Evolutionary conservation across 2,113 vertebrate species (phyloP).

Genomic region (Clarias batrachus): DNA sequence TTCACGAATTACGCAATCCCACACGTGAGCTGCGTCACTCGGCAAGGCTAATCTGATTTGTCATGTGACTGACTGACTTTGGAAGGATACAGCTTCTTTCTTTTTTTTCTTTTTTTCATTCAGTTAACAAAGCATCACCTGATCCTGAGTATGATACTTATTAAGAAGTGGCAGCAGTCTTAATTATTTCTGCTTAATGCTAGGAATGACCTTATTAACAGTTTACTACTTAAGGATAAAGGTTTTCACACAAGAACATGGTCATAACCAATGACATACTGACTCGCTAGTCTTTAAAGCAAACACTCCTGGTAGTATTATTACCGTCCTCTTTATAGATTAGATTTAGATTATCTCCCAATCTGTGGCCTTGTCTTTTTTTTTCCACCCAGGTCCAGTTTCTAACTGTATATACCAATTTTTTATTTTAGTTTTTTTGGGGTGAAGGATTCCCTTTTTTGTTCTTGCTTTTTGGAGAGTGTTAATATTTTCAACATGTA

Average conservation of each 20-base stretch:
- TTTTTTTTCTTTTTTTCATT: neutral
- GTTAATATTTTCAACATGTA: constrained; percentile 17
- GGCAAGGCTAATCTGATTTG: neutral
- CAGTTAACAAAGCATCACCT: neutral
- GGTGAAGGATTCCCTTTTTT: constrained; percentile 24
- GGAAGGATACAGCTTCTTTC: neutral
- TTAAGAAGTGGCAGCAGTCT: neutral
- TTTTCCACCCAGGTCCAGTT: constrained; percentile 4
- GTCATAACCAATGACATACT: neutral
- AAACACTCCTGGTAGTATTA: constrained; percentile 3
- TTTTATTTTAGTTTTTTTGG: neutral
- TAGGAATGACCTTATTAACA: neutral
- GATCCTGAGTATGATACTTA: neutral
- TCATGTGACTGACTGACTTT: constrained; percentile 21
- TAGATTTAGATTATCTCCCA: neutral
- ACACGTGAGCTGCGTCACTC: constrained; percentile 2
- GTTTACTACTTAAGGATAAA: neutral
- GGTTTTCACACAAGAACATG: neutral
- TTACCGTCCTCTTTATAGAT: neutral
- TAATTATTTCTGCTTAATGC: neutral
- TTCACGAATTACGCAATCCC: neutral
- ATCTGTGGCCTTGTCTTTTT: constrained; percentile 45
- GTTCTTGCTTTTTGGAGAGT: neutral
- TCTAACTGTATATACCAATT: constrained; percentile 3
- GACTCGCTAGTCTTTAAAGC: neutral